phyloP scores from a whole-genome alignment of 2,797 vertebrate species.

The Sebastes reedi region DNA sequence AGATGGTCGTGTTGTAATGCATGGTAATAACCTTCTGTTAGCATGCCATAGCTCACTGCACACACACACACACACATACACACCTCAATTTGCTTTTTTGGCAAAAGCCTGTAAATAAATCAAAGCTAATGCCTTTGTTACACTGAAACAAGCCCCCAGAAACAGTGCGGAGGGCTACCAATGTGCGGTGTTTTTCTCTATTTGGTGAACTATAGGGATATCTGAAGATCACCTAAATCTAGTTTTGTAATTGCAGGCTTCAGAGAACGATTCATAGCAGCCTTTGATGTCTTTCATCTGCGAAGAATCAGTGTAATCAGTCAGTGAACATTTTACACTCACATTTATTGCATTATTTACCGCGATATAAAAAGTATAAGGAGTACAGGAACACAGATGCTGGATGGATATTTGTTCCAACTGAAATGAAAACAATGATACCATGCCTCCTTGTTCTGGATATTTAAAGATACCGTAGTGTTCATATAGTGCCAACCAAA shows the following conservation, averaged over 20 bases:
- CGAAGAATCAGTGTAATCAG: not conserved
- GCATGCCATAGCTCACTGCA: not conserved
- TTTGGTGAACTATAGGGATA: not conserved
- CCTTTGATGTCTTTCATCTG: constrained; percentile 6
- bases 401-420: not conserved
- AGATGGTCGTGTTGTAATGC: constrained; percentile 4
- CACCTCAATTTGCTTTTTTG: not conserved
- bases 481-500: not conserved
- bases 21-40: not conserved
- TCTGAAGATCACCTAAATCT: not conserved
- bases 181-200: not conserved
- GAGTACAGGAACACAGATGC: not conserved
- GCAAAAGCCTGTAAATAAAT: not conserved
- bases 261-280: not conserved
- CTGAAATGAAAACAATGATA: not conserved
- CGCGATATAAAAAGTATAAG: not conserved
- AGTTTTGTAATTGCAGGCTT: not conserved
- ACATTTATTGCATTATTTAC: not conserved
- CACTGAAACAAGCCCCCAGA: not conserved
- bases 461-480: not conserved
- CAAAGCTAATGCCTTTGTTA: not conserved
- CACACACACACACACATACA: not conserved
- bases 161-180: not conserved
- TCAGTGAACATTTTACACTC: constrained; percentile 9
- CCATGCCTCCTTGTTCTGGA: not conserved